Conservation (phyloP, 1,140 invertebrate species). For the Phenacoccus solenopsis region DNA sequence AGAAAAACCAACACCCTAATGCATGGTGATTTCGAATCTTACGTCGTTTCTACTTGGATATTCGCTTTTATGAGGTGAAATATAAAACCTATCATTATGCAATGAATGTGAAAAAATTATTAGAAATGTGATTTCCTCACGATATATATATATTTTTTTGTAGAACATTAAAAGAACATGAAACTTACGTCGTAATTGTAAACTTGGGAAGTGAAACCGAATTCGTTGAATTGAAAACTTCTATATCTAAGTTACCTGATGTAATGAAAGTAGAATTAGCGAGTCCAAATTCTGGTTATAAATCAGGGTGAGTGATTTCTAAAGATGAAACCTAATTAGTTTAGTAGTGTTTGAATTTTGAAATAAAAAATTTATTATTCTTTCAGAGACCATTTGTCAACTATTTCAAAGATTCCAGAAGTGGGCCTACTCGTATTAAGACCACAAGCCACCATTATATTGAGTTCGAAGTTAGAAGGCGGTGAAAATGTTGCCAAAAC, state of each 20-base stretch:
- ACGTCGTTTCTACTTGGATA: slow-evolving; percentile 9
- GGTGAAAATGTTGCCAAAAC: too few relatives aligned
- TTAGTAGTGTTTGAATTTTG: background rate
- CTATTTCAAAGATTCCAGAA: background rate
- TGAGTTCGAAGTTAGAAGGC: too few relatives aligned
- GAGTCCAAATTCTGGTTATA: slow-evolving; percentile 18
- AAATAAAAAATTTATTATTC: too few relatives aligned
- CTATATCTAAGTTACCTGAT: background rate
- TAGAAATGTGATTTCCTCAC: too few relatives aligned
- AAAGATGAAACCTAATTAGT: background rate
- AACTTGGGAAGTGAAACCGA: slow-evolving; percentile 21
- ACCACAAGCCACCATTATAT: background rate
- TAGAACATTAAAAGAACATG: slow-evolving; percentile 5
- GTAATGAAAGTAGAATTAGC: background rate
- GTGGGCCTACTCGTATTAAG: background rate
- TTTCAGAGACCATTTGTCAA: background rate
- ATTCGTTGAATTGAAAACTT: background rate
- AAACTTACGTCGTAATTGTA: slow-evolving; percentile 7
- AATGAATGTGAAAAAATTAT: too few relatives aligned
- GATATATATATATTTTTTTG: background rate
- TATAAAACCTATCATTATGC: background rate
- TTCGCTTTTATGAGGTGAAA: slow-evolving; percentile 16
- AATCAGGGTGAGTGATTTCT: slow-evolving; percentile 7
- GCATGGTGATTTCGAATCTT: slow-evolving; percentile 18
- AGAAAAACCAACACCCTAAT: slow-evolving; percentile 20